These are phyloP conservation scores for Chymomyza costata DNA, from an alignment of 1,140 invertebrate species.

Conservation along the genomic window DNA sequence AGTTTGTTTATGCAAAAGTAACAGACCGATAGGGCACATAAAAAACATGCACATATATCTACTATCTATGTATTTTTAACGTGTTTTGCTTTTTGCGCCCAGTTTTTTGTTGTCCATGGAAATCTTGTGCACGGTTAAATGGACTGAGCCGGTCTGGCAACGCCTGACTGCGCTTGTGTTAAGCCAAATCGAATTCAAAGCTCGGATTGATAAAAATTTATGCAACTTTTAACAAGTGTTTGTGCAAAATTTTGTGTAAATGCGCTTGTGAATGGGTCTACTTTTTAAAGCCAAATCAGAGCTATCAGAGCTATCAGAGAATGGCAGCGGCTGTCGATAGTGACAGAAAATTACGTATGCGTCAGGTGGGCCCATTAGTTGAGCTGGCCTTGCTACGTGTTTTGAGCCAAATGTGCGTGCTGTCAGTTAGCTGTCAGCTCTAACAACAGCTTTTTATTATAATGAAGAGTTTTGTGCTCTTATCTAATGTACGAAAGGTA, in stretches of 20 bases:
- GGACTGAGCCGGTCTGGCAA: too few species aligned
- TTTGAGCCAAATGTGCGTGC: background rate
- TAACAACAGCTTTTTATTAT: conserved; percentile 46
- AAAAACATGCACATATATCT: background rate
- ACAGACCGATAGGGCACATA: conserved; percentile 11
- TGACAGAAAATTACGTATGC: conserved; percentile 31
- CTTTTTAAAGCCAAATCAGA: too few species aligned
- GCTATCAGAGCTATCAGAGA: too few species aligned
- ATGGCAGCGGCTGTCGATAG: too few species aligned
- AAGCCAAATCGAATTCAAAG: conserved; percentile 35
- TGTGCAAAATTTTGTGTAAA: conserved; percentile 25
- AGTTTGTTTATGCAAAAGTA: conserved; percentile 29
- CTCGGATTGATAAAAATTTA: conserved; percentile 54
- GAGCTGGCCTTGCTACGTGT: too few species aligned
- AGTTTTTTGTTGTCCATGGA: too few species aligned
- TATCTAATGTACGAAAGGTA: conserved; percentile 14
- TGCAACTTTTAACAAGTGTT: conserved; percentile 70
- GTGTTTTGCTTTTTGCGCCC: conserved; percentile 29
- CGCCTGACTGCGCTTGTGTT: conserved; percentile 27
- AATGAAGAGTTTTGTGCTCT: conserved; percentile 43
- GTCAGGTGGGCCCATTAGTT: conserved; percentile 24
- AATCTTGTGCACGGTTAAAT: conserved; percentile 31
- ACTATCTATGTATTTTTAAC: conserved; percentile 30
- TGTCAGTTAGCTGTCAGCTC: conserved; percentile 57
- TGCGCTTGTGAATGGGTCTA: too few species aligned